Evolutionary conservation across 2,113 vertebrate species (phyloP).

Genomic region (Rhinoptilus africanus): DNA sequence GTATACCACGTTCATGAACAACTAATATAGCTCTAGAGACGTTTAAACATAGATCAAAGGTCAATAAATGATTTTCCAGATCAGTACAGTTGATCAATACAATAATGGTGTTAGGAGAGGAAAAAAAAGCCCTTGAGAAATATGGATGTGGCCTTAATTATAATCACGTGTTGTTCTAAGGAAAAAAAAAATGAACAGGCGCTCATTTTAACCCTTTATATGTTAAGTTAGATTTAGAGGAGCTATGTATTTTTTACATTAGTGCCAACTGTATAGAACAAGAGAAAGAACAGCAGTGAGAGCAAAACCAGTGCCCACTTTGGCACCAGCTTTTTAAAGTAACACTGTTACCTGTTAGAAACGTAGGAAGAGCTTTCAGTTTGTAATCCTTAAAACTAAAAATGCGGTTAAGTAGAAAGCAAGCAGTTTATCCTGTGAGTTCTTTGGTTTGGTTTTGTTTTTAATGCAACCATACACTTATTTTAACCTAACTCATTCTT

Average conservation of each 20-base stretch:
- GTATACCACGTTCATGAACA: background rate
- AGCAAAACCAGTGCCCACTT: slow-evolving; percentile 61
- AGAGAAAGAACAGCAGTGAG: slow-evolving; percentile 61
- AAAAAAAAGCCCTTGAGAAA: slow-evolving; percentile 43
- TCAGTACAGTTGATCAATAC: slow-evolving; percentile 36
- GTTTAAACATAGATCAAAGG: slow-evolving; percentile 62
- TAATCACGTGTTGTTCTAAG: slow-evolving; percentile 45
- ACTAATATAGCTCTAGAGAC: slow-evolving; percentile 48
- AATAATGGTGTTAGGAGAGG: background rate
- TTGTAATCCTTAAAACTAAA: slow-evolving; percentile 90
- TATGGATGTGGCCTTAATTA: slow-evolving; percentile 78
- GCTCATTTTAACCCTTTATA: slow-evolving; percentile 57
- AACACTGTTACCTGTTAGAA: slow-evolving; percentile 73
- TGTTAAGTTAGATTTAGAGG: slow-evolving; percentile 69
- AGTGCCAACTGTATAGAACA: slow-evolving; percentile 68
- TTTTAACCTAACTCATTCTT: slow-evolving; percentile 84
- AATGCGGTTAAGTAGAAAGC: slow-evolving; percentile 86
- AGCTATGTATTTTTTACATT: slow-evolving; percentile 68
- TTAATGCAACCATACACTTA: slow-evolving; percentile 83
- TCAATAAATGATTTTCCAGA: slow-evolving; percentile 60
- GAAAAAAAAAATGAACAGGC: slow-evolving; percentile 5
- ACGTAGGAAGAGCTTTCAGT: slow-evolving; percentile 86
- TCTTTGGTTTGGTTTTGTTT: slow-evolving; percentile 62
- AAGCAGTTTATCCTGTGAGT: slow-evolving; percentile 80
- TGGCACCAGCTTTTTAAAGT: slow-evolving; percentile 66